Base-by-base conservation (phyloP, 2,888 invertebrate genomes). In the Sesia apiformis region DNA sequence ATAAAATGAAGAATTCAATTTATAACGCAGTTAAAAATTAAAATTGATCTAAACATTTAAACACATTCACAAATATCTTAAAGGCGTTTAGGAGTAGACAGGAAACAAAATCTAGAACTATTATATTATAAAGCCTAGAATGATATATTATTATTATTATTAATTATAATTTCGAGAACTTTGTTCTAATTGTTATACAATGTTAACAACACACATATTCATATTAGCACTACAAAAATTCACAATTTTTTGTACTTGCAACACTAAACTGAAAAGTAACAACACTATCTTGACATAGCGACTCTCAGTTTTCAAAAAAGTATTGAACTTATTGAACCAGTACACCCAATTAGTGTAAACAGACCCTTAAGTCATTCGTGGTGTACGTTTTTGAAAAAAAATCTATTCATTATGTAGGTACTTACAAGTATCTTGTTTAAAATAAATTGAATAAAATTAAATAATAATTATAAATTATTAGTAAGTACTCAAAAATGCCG, bases 131-230 rank as follows among this genome's bases (percentile, higher is more conserved):
- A 23, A 23, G 23, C 23, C 23, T 23, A 23, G 23, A 23, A 23
- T 23, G 23, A 23, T 23, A 23, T 23, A 23, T 23, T 23, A 23
- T 23, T 23, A 23, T n/a, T 43, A 46, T 46, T 8, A 7, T 3
- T 46, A 7, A 6, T 46, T 4, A 46, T 46, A 46, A 46, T 50
- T 50, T 50, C 39, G 38, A 5, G 38, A 50, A 56, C 56, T 56
- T 52, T 52, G 59, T 57, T 54, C 53, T 55, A 55, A 55, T 23
- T 23, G 23, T 23, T 42, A 42, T 7, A 42, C 5, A 42, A 42
- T 7, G 57, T 60, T 58, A 64, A 62, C 61, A 38, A 62, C 82
- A 84, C 84, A 86, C 83, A 84, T 83, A 83, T 78, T 70, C 78
- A 84, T 70, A 82, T 81, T 81, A 84, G 78, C 77, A 74, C 61